Base-by-base conservation (phyloP, 2,888 invertebrate genomes). In the Furcula furcula region DNA sequence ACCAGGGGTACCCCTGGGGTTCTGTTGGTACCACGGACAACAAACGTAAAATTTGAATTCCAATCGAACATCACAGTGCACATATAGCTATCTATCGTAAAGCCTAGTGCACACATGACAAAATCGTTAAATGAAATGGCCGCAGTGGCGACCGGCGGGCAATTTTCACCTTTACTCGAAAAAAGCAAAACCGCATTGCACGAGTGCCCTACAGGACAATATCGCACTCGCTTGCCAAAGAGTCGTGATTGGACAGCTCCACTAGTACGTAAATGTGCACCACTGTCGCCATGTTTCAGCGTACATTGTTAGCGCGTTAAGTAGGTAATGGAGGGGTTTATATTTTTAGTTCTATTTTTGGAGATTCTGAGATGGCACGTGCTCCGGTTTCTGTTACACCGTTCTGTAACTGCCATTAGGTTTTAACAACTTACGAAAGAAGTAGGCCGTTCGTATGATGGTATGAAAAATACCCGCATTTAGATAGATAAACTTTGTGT, bases 221-320 rank as follows among this genome's bases (percentile, higher is more conserved):
- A 66, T 62, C 57, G 57, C 43, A 38, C 51, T 47, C 43, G 50
- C 43, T 29, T 40, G 40, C 46, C 58, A 50, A 55, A 61, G 55
- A 57, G 59, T 28, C 46, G 46, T 58, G 59, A 67, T 66, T 54
- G 64, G 56, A 59, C 38, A 40, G 52, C 42, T 49, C 54, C 54
- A 59, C 54, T 63, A 44, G 47, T 50, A 63, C 45, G 40, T 37
- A 41, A 60, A 58, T 49, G 55, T 45, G 53, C 28, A 28, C 11
- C 15, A 18, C 18, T 7, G 31, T 45, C 38, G 39, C 48, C 46
- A 40, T 49, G 59, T 63, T 69, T 63, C 61, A 56, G 63, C 61
- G 62, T 64, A 74, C 81, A 79, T 76, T 79, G 85, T 83, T 80
- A 77, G 67, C 76, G 74, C 85, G 85, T 86, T 87, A 85, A 78